Conservation (phyloP, 1,140 invertebrate genomes). For the Nephotettix cincticeps region DNA sequence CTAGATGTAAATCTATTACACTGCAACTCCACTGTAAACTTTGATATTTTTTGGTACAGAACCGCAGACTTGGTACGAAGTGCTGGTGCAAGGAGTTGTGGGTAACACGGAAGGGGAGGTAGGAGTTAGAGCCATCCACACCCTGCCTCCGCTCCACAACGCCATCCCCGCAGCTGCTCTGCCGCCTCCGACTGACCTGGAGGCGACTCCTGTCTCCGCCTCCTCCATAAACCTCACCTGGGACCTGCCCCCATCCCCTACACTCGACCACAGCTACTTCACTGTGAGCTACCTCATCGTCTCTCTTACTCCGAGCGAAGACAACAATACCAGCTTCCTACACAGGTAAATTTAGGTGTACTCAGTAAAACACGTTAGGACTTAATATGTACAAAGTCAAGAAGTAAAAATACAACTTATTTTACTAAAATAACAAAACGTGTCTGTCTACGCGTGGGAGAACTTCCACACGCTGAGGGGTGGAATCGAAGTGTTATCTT, state of each 20-base stretch:
- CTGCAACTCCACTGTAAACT: no score
- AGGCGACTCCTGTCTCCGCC: conserved; percentile 52
- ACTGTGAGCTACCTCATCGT: conserved; percentile 54
- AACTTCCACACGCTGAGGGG: no score
- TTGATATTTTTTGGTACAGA: no score
- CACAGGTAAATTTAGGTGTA: conserved; percentile 45
- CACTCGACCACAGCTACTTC: conserved; percentile 45
- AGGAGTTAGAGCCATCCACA: conserved; percentile 41
- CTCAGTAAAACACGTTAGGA: no score
- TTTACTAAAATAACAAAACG: no score
- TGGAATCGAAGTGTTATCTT: no score
- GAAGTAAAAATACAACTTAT: no score
- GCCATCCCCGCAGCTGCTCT: conserved; percentile 24
- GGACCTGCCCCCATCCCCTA: conserved; percentile 41
- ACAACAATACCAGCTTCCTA: conserved; percentile 40
- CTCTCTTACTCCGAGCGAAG: conserved; percentile 37
- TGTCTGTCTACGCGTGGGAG: no score
- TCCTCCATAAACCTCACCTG: conserved; percentile 53
- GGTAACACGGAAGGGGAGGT: conserved; percentile 40
- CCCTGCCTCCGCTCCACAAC: conserved; percentile 29
- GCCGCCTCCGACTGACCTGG: conserved; percentile 48
- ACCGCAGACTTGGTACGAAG: conserved; percentile 49
- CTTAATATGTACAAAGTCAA: no score
- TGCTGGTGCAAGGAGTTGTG: conserved; percentile 43
- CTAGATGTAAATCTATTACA: no score